phyloP scores from a whole-genome alignment of 2,888 invertebrate species.

The Exephanes ischioxanthus region DNA sequence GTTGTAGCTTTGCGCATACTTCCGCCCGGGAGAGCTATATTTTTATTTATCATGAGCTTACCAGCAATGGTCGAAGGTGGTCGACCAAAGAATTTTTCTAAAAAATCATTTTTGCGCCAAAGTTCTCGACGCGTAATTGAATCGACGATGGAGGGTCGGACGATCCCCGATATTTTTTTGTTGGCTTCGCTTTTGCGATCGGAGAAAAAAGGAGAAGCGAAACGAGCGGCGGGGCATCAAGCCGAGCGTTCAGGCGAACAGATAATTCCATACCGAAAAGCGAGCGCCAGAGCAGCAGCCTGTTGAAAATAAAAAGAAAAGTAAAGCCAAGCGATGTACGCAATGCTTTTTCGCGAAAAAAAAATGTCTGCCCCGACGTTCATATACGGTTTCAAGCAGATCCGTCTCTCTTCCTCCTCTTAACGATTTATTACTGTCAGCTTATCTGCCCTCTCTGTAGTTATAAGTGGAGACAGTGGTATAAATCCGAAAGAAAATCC shows the following conservation, averaged over 20 bases:
- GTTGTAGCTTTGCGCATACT: constrained; percentile 8
- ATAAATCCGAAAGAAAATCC: constrained; percentile 71
- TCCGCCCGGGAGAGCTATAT: constrained; percentile 1
- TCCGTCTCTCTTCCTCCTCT: constrained; percentile 31
- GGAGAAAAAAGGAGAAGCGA: neutral
- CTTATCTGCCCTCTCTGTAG: constrained; percentile 65
- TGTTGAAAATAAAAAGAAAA: neutral
- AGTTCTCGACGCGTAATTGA: neutral
- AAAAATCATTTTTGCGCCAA: neutral
- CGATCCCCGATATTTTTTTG: neutral
- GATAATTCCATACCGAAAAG: constrained; percentile 11
- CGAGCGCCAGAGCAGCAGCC: neutral
- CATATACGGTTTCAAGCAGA: constrained; percentile 4
- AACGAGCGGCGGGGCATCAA: neutral
- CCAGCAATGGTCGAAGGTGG: neutral
- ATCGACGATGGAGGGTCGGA: neutral
- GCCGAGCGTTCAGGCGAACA: neutral
- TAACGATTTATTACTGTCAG: constrained; percentile 67
- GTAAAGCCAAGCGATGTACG: neutral
- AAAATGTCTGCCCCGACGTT: constrained; percentile 1
- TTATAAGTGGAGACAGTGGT: constrained; percentile 70
- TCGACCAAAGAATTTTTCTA: neutral
- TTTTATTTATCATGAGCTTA: neutral
- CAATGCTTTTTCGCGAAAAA: constrained; percentile 15
- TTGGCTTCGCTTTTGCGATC: neutral